Evolutionary conservation across 2,888 invertebrate genomes (phyloP), one percentile per base, ranked within the genome.

Genomic region (Biston betularia): DNA sequence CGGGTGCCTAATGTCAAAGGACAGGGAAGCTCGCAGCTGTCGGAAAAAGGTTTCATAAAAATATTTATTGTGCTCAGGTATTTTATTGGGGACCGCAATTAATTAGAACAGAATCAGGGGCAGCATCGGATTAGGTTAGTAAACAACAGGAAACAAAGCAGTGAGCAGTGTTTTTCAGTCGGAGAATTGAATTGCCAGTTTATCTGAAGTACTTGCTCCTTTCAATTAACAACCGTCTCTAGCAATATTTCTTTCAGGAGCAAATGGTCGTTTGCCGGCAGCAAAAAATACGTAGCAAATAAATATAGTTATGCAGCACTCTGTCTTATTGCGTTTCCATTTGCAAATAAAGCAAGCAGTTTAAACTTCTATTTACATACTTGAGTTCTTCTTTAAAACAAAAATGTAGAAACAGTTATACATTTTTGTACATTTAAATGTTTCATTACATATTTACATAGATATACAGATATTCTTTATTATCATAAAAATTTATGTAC

Each of bases 201-300:
- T 77, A 77, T 78, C 76, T 72, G 76, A 82, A 81, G 76, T 75
- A 81, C 74, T 79, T 81, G 83, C 79, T 81, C 79, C 78, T 80
- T 86, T 78, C 83, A 86, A 85, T 86, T 87, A 86, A 80, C 83
- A 82, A 77, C 76, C 73, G 81, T 80, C 84, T 75, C 79, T 33
- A 71, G 70, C 79, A 80, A 84, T 85, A 79, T 84, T 84, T 83
- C 82, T 80, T 78, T 68, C 65, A 66, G 59, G 67, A 68, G 50
- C 34, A 63, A 72, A 66, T 68, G 10, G 63, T 64, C 63, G 67
- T 71, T 68, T 48, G 38, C 66, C 63, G 61, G 66, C 70, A 72
- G 68, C 71, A 75, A 80, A 75, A 74, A 70, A 68, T 73, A 70
- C 38, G 9, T 38, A 9, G 38, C 9, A 38, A 38, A 68, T 73